phyloP scores from a whole-genome alignment of 2,888 invertebrate genomes.

The Anaspis maculata region DNA sequence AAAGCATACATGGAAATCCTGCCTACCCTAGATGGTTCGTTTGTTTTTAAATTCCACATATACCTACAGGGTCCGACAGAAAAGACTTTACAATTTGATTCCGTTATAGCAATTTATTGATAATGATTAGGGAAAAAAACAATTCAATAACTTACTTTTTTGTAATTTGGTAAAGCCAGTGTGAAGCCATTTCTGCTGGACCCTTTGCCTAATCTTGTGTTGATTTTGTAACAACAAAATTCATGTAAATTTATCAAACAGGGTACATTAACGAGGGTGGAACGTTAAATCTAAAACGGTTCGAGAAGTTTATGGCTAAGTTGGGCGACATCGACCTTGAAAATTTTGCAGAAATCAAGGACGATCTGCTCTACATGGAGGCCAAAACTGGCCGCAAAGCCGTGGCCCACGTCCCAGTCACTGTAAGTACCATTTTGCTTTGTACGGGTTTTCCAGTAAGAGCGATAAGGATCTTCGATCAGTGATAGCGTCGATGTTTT shows the following conservation, averaged over 20 bases:
- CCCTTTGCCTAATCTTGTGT: no score
- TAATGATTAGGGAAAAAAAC: no score
- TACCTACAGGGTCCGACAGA: no score
- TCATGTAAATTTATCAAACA: conserved; percentile 29
- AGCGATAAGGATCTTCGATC: no score
- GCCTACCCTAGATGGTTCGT: conserved; percentile 74
- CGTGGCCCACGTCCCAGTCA: conserved; percentile 17
- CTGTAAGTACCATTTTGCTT: conserved; percentile 9
- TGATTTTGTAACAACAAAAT: no score
- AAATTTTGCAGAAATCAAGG: conserved; percentile 65
- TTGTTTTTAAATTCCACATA: no score
- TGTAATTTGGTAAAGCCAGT: no score
- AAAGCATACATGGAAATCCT: conserved; percentile 79
- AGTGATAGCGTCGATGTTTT: no score
- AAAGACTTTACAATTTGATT: no score
- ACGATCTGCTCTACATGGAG: conserved; percentile 78
- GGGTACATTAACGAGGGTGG: conserved; percentile 93
- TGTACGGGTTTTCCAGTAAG: no score
- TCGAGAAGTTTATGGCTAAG: conserved; percentile 76
- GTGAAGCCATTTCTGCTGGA: background rate
- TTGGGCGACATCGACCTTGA: conserved; percentile 66
- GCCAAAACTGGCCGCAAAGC: conserved; percentile 59
- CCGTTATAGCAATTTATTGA: conserved; percentile 1
- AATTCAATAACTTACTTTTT: no score
- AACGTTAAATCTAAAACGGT: conserved; percentile 68